Base-by-base conservation (phyloP, 2,888 invertebrate genomes). In the Charanyca ferruginea region DNA sequence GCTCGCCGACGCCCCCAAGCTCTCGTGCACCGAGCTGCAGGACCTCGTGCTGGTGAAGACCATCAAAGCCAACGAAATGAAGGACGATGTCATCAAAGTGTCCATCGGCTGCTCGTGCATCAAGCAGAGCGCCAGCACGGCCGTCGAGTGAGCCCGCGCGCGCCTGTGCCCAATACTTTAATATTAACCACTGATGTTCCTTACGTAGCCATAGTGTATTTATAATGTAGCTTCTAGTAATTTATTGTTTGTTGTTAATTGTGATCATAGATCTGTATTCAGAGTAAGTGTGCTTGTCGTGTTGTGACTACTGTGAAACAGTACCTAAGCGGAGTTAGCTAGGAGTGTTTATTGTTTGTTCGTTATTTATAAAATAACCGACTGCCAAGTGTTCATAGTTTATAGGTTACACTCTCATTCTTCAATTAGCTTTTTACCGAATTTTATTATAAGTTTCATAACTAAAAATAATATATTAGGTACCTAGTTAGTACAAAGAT, bases 51-150 rank as follows among this genome's bases (percentile, higher is more conserved):
- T 45, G 44, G 81, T 83, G 32, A 35, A 52, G 22, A 3, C 48
- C 49, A 1, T 11, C 6, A 6, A 4, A 9, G 11, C 1, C 16
- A 1, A 0, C 3, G 28, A 28, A 13, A 32, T 2, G 8, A 0
- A 9, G n/a, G 11, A 20, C 42, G 1, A 47, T 0, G 0, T 4
- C 32, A 3, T 42, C 13, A 41, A 28, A 16, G 84, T 77, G 49
- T 52, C 80, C 32, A 76, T 84, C 20, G 84, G 84, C 66, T 84
- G 84, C 78, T 54, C 77, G 23, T 84, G 85, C 65, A 63, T 71
- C 22, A 47, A 42, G 52, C 48, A 48, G 11, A 6, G 44, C 11
- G 5, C 52, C 48, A 49, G 23, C 35, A n/a, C 2, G 11, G 70
- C 83, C 22, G 7, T 7, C 16, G 78, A 81, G 23, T 57, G 57